A percentile compares a stretch with the other conserved stretches of the same genome.
Conservation (phyloP, 2,113 vertebrate genomes). For the Calonectris borealis region DNA sequence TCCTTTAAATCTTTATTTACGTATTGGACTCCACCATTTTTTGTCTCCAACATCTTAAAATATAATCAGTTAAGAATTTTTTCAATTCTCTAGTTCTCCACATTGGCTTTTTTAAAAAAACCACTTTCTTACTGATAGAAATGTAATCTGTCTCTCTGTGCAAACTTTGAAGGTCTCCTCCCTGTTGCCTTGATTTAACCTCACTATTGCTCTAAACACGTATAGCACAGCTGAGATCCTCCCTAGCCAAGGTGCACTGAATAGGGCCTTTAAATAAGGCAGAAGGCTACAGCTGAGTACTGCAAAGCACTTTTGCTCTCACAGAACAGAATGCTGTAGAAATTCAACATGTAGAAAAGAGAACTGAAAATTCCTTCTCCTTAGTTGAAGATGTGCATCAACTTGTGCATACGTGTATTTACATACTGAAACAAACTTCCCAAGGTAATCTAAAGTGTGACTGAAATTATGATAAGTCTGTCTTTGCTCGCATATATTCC, state of each 20-base stretch:
- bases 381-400: neutral
- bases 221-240: neutral
- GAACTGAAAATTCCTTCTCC: neutral
- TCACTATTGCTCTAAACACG: neutral
- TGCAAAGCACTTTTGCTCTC: neutral
- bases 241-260: neutral
- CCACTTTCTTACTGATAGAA: neutral
- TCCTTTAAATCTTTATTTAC: neutral
- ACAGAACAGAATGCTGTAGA: neutral
- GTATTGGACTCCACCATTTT: neutral
- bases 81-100: neutral
- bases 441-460: neutral
- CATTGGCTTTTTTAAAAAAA: neutral
- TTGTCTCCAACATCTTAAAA: neutral
- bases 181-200: neutral
- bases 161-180: neutral
- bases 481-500: neutral
- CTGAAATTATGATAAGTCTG: neutral
- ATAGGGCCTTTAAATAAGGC: neutral
- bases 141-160: neutral
- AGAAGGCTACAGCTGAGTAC: neutral
- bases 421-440: neutral
- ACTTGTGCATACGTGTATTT: accelerated
- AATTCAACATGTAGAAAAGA: neutral
- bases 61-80: neutral